Evolutionary conservation across 1,140 invertebrate genomes (phyloP), one percentile per base, ranked within the genome.

Genomic region (Phymastichus coffea): DNA sequence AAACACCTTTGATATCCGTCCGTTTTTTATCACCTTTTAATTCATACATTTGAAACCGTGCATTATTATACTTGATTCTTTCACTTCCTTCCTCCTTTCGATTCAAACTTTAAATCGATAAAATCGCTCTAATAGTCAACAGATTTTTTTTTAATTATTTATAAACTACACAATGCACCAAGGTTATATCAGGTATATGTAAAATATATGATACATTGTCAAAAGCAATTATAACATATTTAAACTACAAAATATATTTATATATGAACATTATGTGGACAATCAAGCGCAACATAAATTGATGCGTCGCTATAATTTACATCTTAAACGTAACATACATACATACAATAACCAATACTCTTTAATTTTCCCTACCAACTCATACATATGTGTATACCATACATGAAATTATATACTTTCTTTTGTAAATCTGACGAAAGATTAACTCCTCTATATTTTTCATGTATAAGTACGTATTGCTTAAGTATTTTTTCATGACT

Each of bases 221-320:
- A 37, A 63, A 65, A 69, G 71, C 57, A 64, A 62, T 66, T 63
- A 66, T 73, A 76, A 75, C 68, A 69, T 72, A 71, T 68, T 76
- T 69, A 76, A 77, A 76, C 75, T 74, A 75, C 68, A 70, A 76
- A 76, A 69, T 74, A 75, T 64, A 66, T 63, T 70, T 35, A 55
- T 49, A 40, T 41, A 41, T 25, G 28, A 33, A 33, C 28, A 59
- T 53, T 28, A 52, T 54, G 62, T 70, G 66, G 66, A 73, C 69
- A 64, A 73, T 59, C 72, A 46, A 68, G 49, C 48, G 61, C 58
- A 55, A 61, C 56, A 37, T 9, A 57, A 58, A 60, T 57, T 61
- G 41, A 62, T n/a, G n/a, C 35, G 51, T 63, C 35, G 40, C 30
- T 49, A 53, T 58, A 43, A 20, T n/a, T n/a, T n/a, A n/a, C n/a